A percentile compares a stretch with the other conserved stretches of the same genome.
Conservation (phyloP, 2,888 invertebrate species). For the Philereme vetulata region DNA sequence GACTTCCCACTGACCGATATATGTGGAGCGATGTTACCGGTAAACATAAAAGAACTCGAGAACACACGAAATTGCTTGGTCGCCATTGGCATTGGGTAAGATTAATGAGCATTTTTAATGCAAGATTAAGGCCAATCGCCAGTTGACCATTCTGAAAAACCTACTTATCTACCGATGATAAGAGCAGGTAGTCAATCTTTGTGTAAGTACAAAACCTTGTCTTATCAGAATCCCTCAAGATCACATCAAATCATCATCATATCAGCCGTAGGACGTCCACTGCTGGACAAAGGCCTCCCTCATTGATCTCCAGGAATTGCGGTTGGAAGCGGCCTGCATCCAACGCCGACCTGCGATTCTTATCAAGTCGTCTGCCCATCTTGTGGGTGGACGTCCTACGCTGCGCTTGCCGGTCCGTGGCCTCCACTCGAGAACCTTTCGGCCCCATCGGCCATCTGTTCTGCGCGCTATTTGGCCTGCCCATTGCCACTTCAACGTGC, state of each 20-base stretch:
- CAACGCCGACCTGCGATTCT: no score
- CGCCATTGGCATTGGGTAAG: slow-evolving; percentile 95
- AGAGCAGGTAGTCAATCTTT: neutral
- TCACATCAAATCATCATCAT: neutral
- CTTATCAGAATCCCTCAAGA: neutral
- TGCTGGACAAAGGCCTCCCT: no score
- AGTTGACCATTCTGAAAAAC: neutral
- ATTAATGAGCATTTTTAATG: neutral
- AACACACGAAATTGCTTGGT: slow-evolving; percentile 92
- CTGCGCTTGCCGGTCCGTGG: no score
- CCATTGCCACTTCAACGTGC: no score
- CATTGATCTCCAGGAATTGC: no score
- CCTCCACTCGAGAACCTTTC: no score
- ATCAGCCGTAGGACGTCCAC: no score
- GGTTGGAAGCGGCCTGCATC: no score
- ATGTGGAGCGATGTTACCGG: slow-evolving; percentile 97
- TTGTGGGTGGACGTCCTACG: no score
- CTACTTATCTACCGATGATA: neutral
- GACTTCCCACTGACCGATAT: slow-evolving; percentile 92
- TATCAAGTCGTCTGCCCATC: no score
- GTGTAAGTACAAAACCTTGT: neutral
- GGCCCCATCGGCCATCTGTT: no score
- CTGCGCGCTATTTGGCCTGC: no score
- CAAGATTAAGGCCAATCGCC: neutral
- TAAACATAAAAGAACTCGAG: slow-evolving; percentile 91